Conservation (phyloP, 2,797 vertebrate genomes). For the Podargus strigoides region DNA sequence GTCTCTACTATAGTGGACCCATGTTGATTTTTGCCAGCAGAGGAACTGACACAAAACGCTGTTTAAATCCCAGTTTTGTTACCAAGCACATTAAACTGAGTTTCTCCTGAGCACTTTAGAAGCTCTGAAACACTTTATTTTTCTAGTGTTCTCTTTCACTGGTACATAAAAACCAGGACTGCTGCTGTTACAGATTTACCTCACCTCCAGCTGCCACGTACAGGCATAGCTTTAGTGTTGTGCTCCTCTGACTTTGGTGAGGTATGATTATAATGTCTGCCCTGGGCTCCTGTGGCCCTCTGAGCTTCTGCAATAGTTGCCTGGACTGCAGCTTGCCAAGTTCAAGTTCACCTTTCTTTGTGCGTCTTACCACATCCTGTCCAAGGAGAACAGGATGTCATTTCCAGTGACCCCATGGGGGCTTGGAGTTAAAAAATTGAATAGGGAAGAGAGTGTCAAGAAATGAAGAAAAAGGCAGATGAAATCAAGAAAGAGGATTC, state of each 20-base stretch:
- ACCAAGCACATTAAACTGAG: rapidly evolving
- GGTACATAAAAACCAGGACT: rapidly evolving
- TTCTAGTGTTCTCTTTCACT: background rate
- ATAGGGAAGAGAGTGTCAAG: background rate
- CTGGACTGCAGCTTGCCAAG: background rate
- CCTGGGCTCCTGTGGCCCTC: background rate
- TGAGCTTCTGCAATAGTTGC: background rate
- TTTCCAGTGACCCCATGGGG: background rate
- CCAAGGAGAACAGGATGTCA: background rate
- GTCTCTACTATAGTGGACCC: rapidly evolving
- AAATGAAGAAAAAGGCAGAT: background rate
- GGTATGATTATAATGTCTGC: rapidly evolving
- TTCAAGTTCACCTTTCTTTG: background rate
- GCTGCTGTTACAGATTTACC: background rate
- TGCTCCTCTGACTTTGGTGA: background rate
- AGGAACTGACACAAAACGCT: background rate
- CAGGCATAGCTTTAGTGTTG: background rate
- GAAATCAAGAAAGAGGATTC: background rate
- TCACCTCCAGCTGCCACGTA: background rate
- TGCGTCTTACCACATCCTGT: background rate
- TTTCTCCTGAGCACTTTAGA: background rate
- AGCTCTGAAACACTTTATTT: background rate
- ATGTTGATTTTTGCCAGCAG: background rate
- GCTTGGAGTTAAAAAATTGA: background rate
- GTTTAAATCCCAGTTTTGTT: background rate